phyloP scores from a whole-genome alignment of 2,888 invertebrate genomes.

The Reticulitermes lucifugus region DNA sequence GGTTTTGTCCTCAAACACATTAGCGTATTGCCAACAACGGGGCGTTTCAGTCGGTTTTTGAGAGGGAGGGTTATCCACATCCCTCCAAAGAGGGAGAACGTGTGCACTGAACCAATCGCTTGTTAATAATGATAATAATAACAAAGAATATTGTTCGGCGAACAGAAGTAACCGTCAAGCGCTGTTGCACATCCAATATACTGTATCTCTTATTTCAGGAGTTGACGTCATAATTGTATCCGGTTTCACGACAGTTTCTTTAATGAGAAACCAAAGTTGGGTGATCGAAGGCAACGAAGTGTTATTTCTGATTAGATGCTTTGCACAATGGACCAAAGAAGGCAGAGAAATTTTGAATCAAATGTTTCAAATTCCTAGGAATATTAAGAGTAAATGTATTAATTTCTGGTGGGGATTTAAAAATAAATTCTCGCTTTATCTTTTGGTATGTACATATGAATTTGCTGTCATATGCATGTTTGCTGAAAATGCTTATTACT shows the following conservation, averaged over 20 bases:
- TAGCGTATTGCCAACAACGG: conserved; percentile 43
- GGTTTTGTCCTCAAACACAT: conserved; percentile 45
- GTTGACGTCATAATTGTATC: conserved; percentile 4
- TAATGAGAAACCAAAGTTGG: neutral
- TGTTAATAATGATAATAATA: conserved; percentile 46
- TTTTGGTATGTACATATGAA: too few relatives aligned
- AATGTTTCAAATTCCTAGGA: too few relatives aligned
- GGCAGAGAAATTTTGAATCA: neutral
- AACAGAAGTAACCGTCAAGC: neutral
- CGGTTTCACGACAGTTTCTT: neutral
- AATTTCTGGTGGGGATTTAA: too few relatives aligned
- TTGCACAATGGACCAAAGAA: neutral
- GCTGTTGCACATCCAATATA: neutral
- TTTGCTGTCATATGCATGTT: too few relatives aligned
- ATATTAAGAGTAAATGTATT: too few relatives aligned
- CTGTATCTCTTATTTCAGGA: conserved; percentile 22
- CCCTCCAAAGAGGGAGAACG: neutral
- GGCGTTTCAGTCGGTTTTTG: neutral
- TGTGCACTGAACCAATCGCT: conserved; percentile 45
- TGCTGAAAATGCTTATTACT: too few relatives aligned
- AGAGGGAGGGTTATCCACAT: conserved; percentile 1
- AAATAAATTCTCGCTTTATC: too few relatives aligned
- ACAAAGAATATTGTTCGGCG: conserved; percentile 25
- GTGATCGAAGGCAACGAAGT: neutral
- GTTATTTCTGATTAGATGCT: neutral